Percentiles rank a stretch among this genome's conserved stretches.
These are phyloP conservation scores for Micronisus gabar DNA, from an alignment of 2,113 vertebrate genomes.

Conservation along the genomic window DNA sequence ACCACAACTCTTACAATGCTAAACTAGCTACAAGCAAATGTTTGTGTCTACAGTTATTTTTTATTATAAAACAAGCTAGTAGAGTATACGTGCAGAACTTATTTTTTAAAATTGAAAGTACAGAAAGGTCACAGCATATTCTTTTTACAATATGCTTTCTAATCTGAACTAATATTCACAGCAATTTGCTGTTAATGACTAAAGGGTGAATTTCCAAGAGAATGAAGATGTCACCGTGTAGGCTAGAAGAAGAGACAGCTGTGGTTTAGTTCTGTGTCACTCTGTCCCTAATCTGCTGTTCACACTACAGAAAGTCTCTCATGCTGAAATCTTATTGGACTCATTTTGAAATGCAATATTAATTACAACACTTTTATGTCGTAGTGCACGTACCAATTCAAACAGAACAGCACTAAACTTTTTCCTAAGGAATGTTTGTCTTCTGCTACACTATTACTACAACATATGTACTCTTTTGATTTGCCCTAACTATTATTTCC, in stretches of 20 bases:
- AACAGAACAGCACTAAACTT: background rate
- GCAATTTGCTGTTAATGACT: background rate
- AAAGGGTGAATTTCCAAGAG: background rate
- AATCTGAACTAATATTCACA: background rate
- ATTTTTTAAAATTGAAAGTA: background rate
- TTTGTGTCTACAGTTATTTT: background rate
- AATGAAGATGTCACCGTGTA: background rate
- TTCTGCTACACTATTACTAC: background rate
- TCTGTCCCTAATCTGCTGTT: background rate
- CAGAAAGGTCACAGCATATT: background rate
- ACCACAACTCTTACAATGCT: background rate
- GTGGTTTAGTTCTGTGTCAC: background rate
- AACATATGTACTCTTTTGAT: background rate
- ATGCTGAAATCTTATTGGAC: background rate
- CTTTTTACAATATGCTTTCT: background rate
- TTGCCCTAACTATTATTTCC: background rate
- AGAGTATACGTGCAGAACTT: background rate
- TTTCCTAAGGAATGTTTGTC: background rate
- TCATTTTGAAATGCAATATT: background rate
- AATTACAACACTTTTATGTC: background rate
- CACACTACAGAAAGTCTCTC: background rate
- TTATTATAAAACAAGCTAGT: background rate
- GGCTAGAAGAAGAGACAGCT: background rate
- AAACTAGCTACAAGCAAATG: background rate
- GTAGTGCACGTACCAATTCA: background rate